Evolutionary conservation across 2,797 vertebrate species (phyloP), one percentile per base, ranked within the genome.

Genomic region (Sebastes baramenuke): DNA sequence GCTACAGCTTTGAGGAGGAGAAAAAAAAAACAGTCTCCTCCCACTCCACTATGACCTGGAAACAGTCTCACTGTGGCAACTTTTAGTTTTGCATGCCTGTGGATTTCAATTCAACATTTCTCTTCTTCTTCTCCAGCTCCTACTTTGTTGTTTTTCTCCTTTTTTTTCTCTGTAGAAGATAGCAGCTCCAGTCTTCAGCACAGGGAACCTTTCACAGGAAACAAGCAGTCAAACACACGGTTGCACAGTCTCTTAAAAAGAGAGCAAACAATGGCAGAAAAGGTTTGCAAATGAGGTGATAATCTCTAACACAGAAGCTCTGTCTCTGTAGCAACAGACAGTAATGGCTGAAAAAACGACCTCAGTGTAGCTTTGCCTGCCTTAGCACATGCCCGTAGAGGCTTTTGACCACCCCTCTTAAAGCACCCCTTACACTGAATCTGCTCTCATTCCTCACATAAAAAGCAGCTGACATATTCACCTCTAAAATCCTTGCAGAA

Each of bases 21-120:
- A 66, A 60, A 49, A 65, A 30, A 82, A 89, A 82, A 82, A 77
- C 30, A 84, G 89, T 88, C 93, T 89, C 94, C 94, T 92, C 93
- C 94, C 91, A 78, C 91, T 94, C 80, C 92, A 93, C 92, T 93
- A 75, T 94, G 94, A 95, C 94, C 94, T 94, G 94, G 93, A 94
- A 94, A 90, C 87, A 91, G 82, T 93, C 84, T 83, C 79, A 65
- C 59, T 67, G 61, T 77, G 76, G 83, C 72, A 94, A 94, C 91
- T 93, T 91, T 90, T 86, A 84, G 56, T 87, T 87, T 67, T 74
- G 75, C 83, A 72, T 77, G 74, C 70, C 74, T 82, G 66, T 72
- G 49, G 65, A 70, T 80, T 66, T 77, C 38, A 66, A 46, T 32
- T 7, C 25, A 12, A 16, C 12, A 68, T 38, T 25, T 22, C 54